Percentiles rank a stretch among this genome's conserved stretches.
These are phyloP conservation scores for Chrysaora quinquecirrha DNA, from an alignment of 30 jellyfish, hydroid and myxozoan species.

Conservation along the genomic window DNA sequence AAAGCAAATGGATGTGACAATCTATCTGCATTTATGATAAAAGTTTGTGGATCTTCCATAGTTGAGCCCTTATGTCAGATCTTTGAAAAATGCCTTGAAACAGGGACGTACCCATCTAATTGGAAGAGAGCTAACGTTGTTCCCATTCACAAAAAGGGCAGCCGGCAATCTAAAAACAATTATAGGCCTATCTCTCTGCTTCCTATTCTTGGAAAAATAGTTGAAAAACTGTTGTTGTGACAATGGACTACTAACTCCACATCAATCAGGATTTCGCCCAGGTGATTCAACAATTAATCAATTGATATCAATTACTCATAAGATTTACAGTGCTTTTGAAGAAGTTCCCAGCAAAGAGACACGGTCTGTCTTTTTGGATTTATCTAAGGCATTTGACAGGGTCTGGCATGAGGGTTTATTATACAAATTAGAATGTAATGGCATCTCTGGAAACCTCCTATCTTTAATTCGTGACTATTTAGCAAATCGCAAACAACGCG, in stretches of 20 bases:
- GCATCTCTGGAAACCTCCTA: conserved; percentile 51
- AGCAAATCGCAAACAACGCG: conserved; percentile 31
- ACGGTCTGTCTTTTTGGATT: conserved; percentile 68
- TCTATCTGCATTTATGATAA: conserved; percentile 18
- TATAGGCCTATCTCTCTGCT: no score
- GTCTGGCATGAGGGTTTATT: conserved; percentile 66
- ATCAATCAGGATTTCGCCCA: conserved; percentile 49
- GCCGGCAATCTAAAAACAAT: no score
- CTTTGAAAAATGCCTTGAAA: no score
- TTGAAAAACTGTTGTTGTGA: no score
- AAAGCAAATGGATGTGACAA: conserved; percentile 47
- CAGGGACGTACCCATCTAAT: conserved; percentile 5
- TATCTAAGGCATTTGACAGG: conserved; percentile 69
- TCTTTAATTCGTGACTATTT: conserved; percentile 24
- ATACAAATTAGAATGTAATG: conserved; percentile 45
- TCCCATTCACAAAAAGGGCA: no score
- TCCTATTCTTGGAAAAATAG: no score
- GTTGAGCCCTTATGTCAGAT: conserved; percentile 9
- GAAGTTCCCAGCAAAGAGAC: conserved; percentile 54
- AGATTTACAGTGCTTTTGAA: conserved; percentile 50
- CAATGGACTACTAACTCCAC: no score
- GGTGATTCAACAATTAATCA: conserved; percentile 58
- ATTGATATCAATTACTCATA: conserved; percentile 36
- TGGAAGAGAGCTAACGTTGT: conserved; percentile 42
- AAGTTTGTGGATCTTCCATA: conserved; percentile 13